Evolutionary conservation across 2,113 vertebrate species (phyloP).

Genomic region (Heterocephalus glaber): DNA sequence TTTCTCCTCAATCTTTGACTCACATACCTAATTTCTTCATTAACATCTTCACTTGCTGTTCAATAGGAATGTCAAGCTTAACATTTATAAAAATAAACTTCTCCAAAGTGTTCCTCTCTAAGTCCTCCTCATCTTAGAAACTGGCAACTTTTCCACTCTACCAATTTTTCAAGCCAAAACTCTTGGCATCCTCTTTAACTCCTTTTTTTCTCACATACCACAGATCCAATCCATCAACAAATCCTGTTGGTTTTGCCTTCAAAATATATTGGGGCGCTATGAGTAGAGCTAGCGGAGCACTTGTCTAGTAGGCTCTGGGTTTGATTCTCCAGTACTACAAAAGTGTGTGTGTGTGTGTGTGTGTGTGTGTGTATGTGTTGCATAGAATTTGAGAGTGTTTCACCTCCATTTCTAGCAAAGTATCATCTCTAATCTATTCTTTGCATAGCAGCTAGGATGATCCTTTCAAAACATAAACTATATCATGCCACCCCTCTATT

Average conservation of each 20-base stretch:
- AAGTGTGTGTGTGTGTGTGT: neutral
- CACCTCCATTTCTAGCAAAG: neutral
- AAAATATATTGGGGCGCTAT: neutral
- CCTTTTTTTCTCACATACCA: neutral
- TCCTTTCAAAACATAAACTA: neutral
- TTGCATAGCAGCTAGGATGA: neutral
- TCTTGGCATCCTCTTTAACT: neutral
- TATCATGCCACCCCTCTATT: neutral
- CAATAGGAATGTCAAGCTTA: neutral
- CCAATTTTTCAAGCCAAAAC: neutral
- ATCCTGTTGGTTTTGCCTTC: neutral
- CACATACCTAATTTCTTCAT: neutral
- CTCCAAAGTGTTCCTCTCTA: neutral
- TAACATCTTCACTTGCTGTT: neutral
- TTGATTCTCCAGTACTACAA: neutral
- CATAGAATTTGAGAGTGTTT: neutral
- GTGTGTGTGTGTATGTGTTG: neutral
- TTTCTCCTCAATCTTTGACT: neutral
- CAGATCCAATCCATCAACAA: neutral
- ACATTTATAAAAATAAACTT: constrained; percentile 29
- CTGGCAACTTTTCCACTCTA: neutral
- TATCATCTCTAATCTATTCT: neutral
- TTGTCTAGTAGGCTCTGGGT: neutral
- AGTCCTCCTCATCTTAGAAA: neutral
- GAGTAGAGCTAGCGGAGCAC: neutral